Percentiles rank a stretch among this genome's conserved stretches.
Conservation (phyloP, 2,113 vertebrate genomes). For the Hippoglossus stenolepis region DNA sequence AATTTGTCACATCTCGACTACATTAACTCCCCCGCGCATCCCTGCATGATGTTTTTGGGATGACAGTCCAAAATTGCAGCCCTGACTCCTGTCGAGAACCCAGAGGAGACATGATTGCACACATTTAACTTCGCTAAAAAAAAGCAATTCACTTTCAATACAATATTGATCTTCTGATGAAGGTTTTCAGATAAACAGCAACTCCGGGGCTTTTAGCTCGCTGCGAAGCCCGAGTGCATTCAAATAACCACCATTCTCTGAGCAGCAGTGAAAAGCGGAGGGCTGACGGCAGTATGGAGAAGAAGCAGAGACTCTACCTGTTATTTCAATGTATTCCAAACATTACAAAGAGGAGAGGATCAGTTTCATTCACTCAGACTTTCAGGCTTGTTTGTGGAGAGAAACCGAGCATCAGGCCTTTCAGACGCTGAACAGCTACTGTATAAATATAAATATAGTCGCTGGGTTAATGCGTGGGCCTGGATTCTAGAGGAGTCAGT, state of each 20-base stretch:
- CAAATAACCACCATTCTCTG: not conserved
- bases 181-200: not conserved
- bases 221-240: not conserved
- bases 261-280: not conserved
- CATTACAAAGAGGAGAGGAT: no score
- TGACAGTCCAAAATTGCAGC: conserved; percentile 8
- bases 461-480: not conserved
- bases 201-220: not conserved
- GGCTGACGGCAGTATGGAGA: not conserved
- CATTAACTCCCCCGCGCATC: not conserved
- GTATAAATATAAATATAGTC: not conserved
- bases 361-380: no score
- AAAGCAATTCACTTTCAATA: not conserved
- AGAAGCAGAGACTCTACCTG: no score
- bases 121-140: not conserved
- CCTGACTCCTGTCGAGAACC: no score
- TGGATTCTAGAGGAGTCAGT: conserved; percentile 13
- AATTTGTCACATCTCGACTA: conserved; percentile 24
- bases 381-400: no score
- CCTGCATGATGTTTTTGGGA: not conserved
- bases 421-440: not conserved
- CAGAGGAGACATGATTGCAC: not conserved
- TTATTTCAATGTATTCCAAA: no score
- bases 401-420: no score
- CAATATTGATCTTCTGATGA: not conserved